Evolutionary conservation across 2,797 vertebrate species (phyloP), one percentile per base, ranked within the genome.

Genomic region (Lemur catta): DNA sequence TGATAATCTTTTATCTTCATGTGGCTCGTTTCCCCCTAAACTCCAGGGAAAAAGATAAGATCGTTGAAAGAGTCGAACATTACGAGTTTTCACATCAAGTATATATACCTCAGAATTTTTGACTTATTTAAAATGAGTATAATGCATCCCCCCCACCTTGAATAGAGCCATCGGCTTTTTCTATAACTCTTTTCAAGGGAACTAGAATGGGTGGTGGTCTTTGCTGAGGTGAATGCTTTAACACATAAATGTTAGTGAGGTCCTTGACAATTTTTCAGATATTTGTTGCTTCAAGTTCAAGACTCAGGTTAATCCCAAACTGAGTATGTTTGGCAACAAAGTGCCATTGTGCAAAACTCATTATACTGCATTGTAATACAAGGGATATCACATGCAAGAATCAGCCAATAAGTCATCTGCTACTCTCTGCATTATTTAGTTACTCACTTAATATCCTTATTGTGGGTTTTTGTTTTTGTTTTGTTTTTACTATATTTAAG

Each of bases 1-100:
- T 65, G 48, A 95, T 97, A 84, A 93, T 85, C 78, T 92, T 96
- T 85, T 38, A 78, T 95, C 50, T 92, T 69, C 55, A n/a, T 24
- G 12, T 65, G 24, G 1, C 41, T 91, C 11, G n/a, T 91, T 91
- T 89, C 7, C 4, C n/a, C n/a, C 43, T 65, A 84, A 95, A 79
- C 50, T 89, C 52, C 30, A 76, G 74, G 63, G 86, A 17, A 91
- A 93, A 78, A 82, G 79, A 59, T 93, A 75, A 72, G 22, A 74
- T 74, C 75, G 57, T 57, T 87, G 74, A 88, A 86, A 76, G 26
- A n/a, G 41, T 15, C 63, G 59, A 87, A 48, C 52, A 74, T 89
- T 50, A 28, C 43, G 86, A 67, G 50, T 75, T 84, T 92, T 22
- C n/a, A 61, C 63, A 74, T 84, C 69, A 95, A 69, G 81, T 78